These are phyloP conservation scores for Dilophus febrilis DNA, from an alignment of 2,888 invertebrate species.

Conservation along the genomic window DNA sequence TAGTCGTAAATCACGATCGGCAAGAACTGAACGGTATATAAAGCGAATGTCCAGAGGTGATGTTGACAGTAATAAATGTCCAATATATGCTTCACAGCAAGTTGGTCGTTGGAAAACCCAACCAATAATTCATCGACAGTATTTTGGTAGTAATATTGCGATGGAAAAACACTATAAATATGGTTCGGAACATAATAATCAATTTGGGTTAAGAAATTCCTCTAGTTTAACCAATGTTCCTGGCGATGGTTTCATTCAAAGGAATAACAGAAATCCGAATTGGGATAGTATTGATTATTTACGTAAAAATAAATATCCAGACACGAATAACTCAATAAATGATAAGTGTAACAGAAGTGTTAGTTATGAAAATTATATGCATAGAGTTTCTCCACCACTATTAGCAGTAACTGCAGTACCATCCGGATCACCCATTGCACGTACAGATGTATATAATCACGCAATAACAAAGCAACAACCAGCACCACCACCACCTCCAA, in stretches of 20 bases:
- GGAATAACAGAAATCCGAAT: not conserved
- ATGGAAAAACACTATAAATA: not conserved
- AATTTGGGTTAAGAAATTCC: slow-evolving; percentile 15
- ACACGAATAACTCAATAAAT: no score
- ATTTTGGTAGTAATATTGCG: slow-evolving; percentile 2
- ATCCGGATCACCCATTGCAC: not conserved
- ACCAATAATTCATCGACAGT: slow-evolving; percentile 10
- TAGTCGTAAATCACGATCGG: slow-evolving; percentile 25
- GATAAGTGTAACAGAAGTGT: slow-evolving; percentile 26
- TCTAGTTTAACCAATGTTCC: slow-evolving; percentile 19
- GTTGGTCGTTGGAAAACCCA: slow-evolving; percentile 32
- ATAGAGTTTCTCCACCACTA: slow-evolving; percentile 8
- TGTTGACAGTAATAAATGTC: slow-evolving; percentile 4
- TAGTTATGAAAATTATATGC: slow-evolving; percentile 28
- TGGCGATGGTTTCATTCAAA: not conserved
- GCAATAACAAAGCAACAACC: no score
- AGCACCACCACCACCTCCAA: slow-evolving; percentile 66
- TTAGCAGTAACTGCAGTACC: not conserved
- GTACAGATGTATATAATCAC: slow-evolving; percentile 2
- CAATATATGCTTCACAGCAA: slow-evolving; percentile 27
- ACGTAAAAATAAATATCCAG: not conserved
- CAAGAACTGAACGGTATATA: slow-evolving; percentile 64
- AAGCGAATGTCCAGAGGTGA: slow-evolving; percentile 31
- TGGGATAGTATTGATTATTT: not conserved
- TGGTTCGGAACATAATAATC: not conserved